Evolutionary conservation across 2,113 vertebrate genomes (phyloP).

Genomic region (Arothron firmamentum): DNA sequence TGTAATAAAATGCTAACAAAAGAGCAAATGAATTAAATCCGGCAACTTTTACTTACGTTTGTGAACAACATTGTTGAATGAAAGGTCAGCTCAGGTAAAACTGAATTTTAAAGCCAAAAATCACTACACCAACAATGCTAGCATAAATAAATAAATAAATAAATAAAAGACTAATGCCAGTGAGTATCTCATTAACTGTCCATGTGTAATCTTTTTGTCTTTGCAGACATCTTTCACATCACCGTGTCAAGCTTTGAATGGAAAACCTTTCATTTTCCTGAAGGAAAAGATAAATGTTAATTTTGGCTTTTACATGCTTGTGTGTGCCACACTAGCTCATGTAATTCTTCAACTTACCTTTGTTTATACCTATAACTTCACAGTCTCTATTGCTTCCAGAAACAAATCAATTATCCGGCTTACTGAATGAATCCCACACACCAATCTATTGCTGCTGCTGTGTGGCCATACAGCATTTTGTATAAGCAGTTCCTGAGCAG

Average conservation of each 20-base stretch:
- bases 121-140: too few species aligned
- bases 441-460: conserved; percentile 39
- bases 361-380: conserved; percentile 23
- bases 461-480: conserved; percentile 48
- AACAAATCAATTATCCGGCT: conserved; percentile 33
- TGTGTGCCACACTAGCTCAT: conserved; percentile 2
- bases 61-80: too few species aligned
- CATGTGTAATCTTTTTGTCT: too few species aligned
- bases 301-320: neutral
- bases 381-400: conserved; percentile 32
- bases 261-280: conserved; percentile 22
- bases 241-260: conserved; percentile 16
- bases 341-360: conserved; percentile 27
- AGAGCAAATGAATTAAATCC: too few species aligned
- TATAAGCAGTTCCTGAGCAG: conserved; percentile 50
- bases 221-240: too few species aligned
- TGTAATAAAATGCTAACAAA: too few species aligned
- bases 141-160: too few species aligned
- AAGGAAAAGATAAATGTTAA: conserved; percentile 11
- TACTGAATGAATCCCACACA: conserved; percentile 25
- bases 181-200: too few species aligned
- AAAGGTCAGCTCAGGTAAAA: too few species aligned
- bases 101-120: too few species aligned
- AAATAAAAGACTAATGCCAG: too few species aligned
- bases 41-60: too few species aligned